Evolutionary conservation across 2,113 vertebrate species (phyloP), one percentile per base, ranked within the genome.

Genomic region (Trogon melanurus): DNA sequence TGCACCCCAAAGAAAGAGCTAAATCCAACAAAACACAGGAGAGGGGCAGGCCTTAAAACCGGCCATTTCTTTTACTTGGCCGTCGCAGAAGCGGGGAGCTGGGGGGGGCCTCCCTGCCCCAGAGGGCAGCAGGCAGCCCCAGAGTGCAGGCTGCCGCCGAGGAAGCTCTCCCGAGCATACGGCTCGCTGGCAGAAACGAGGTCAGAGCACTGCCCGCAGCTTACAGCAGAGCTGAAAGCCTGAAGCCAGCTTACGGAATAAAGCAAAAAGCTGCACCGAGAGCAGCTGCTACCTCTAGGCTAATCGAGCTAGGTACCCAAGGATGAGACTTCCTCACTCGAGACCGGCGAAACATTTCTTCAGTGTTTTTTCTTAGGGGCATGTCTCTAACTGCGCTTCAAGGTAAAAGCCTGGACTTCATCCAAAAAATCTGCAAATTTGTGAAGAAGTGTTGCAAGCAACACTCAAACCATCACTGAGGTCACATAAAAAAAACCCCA

Each of bases 251-350:
- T 88, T 89, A 83, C 26, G 65, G 91, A 95, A 89, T 58, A 87
- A 89, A 94, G 89, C 71, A 54, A 91, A 93, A 88, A 95, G 75
- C 89, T 62, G 82, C 26, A 58, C 78, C 2, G 5, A 57, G 79
- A 95, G 76, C 91, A 96, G 96, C 96, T 93, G 89, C 86, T 87
- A 82, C 85, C 89, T 91, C 86, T 20, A 30, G 45, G 73, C 85
- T 81, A 73, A 80, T 36, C 11, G 27, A 91, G 71, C 26, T 41
- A 48, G 71, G 58, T 44, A 71, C 73, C 89, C 91, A 70, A 88
- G 88, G 66, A 91, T 66, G 81, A 81, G 61, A 51, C 78, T 89
- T 66, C 41, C 27, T 67, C 69, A 23, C 48, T 91, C 8, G 26
- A 93, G 84, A 90, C 41, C 2, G 6, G 65, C 13, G 86, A 94